Evolutionary conservation across 2,888 invertebrate genomes (phyloP), one percentile per base, ranked within the genome.

Genomic region (Drosophila nr. fundita): DNA sequence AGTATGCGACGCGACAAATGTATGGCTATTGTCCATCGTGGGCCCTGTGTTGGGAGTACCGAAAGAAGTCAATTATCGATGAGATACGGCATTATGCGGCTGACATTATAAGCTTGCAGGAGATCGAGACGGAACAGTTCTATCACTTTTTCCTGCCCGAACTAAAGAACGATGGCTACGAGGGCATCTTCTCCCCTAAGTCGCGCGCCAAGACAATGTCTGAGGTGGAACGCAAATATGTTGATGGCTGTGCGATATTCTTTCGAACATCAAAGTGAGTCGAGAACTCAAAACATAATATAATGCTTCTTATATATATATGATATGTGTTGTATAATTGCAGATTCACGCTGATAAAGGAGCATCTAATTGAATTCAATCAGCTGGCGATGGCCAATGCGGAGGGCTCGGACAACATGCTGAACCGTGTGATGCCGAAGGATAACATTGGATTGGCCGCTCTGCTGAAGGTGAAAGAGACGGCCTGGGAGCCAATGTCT

Each of bases 1-100:
- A 99, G 94, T 99, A 99, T 93, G 99, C 99, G 76, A 99, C 99
- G 62, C 94, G 99, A 90, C 98, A 99, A 94, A 98, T 99, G 97
- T 99, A 99, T 94, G 99, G 98, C 88, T 99, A 99, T 94, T 99
- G 99, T 93, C 99, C 99, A 29, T 97, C 98, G 87, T 99, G 99
- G 99, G 99, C 99, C 62, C 95, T 99, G 72, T 97, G 97, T 93
- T 99, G 99, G 99, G 98, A 99, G 91, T 99, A 99, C 94, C 95
- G 99, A 87, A 98, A 99, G 94, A 98, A 98, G 94, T 93, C 97
- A 75, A 99, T 99, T 92, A 95, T 99, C 91, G 97, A 98, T 92
- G 99, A 99, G 94, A 98, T 99, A 91, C 95, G 97, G 84, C 98
- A 98, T 93, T 99, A 99, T 93, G 96, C 97, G 63, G 99, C 99